Percentiles rank a stretch among this genome's conserved stretches.
Evolutionary conservation across 1,140 invertebrate genomes (phyloP).

Genomic region (roundworm (Caenorhabditis elegans)): WBcel235 BX284605.5:11291001-11291500

Average conservation of each 20-base stretch:
- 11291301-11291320: not conserved
- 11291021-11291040: too few relatives aligned
- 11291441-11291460: not conserved
- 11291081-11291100: too few relatives aligned
- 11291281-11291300: not conserved
- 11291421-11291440: not conserved
- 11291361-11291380: not conserved
- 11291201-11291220: not conserved
- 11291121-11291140: too few relatives aligned
- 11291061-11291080: too few relatives aligned
- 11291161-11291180: too few relatives aligned
- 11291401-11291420: not conserved
- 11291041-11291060: too few relatives aligned
- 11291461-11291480: not conserved
- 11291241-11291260: not conserved
- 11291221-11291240: not conserved
- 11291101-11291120: too few relatives aligned
- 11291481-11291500: too few relatives aligned
- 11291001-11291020: too few relatives aligned
- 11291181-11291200: not conserved
- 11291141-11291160: too few relatives aligned
- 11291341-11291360: not conserved
- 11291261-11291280: not conserved
- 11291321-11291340: not conserved
- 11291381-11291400: not conserved